A percentile compares a stretch with the other conserved stretches of the same genome.
phyloP scores from a whole-genome alignment of 2,888 invertebrate genomes.

The Morpho achilles region DNA sequence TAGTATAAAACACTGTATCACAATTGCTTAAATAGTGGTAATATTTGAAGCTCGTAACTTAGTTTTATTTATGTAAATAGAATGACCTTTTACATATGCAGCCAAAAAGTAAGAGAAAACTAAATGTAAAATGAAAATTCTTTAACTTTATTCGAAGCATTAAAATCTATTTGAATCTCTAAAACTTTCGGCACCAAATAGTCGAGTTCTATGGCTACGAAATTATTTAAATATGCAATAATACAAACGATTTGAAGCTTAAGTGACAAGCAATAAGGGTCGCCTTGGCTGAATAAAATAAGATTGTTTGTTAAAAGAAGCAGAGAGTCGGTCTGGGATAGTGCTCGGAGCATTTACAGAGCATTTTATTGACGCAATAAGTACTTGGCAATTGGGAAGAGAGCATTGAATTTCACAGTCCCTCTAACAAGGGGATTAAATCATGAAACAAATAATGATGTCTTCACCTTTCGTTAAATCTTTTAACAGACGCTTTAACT shows the following conservation, averaged over 20 bases:
- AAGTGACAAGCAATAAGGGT: constrained; percentile 15
- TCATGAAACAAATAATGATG: constrained; percentile 20
- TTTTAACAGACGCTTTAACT: not conserved
- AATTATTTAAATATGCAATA: constrained; percentile 26
- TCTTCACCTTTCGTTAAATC: not conserved
- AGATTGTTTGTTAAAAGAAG: constrained; percentile 19
- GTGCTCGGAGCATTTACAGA: constrained; percentile 50
- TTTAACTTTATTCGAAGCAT: constrained; percentile 31
- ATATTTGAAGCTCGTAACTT: no score
- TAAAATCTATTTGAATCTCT: constrained; percentile 43
- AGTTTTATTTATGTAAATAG: no score
- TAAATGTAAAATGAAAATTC: no score
- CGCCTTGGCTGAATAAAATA: not conserved
- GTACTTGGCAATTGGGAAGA: constrained; percentile 42
- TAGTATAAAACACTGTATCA: no score
- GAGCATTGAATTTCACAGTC: constrained; percentile 25
- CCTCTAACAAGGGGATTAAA: constrained; percentile 20
- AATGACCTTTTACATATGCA: no score
- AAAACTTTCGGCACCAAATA: constrained; percentile 37
- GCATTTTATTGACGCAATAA: constrained; percentile 67
- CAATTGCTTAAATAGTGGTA: no score
- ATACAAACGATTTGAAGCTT: constrained; percentile 20
- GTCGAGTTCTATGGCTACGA: constrained; percentile 30
- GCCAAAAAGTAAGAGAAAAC: no score
- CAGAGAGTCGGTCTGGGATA: constrained; percentile 45